A percentile compares a stretch with the other conserved stretches of the same genome.
These are phyloP conservation scores for Steinernema feltiae DNA, from an alignment of 1,140 invertebrate genomes.

Conservation along the genomic window DNA sequence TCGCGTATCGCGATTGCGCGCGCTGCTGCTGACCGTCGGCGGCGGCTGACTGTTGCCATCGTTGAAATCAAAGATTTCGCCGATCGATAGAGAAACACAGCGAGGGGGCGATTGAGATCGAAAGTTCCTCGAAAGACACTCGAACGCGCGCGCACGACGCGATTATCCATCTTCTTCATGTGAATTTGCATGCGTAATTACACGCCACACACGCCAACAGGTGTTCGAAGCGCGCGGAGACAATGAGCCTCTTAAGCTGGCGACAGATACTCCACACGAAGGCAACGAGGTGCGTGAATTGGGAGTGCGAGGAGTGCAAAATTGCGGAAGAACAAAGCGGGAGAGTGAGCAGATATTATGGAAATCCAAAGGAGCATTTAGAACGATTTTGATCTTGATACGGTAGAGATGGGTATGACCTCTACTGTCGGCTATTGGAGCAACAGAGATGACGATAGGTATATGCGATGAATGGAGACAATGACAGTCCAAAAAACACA, in stretches of 20 bases:
- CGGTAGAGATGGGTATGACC: no score
- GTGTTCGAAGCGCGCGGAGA: background rate
- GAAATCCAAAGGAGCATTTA: no score
- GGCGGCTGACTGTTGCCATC: no score
- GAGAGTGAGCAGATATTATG: background rate
- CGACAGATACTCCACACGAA: background rate
- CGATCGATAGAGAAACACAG: background rate
- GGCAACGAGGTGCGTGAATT: background rate
- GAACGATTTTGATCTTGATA: no score
- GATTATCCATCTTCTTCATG: background rate
- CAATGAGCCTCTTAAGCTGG: constrained; percentile 4
- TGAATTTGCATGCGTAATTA: constrained; percentile 11
- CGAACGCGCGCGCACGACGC: background rate
- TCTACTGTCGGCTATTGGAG: no score
- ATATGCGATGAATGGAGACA: no score
- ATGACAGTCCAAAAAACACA: no score
- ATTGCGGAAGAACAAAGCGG: background rate
- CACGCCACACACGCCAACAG: background rate
- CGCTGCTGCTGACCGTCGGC: background rate
- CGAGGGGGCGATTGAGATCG: background rate
- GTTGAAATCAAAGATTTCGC: background rate
- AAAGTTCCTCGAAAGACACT: background rate
- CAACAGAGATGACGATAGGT: no score
- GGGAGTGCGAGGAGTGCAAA: background rate
- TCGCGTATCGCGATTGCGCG: background rate